Base-by-base conservation (phyloP, 2,888 invertebrate genomes). In the Actias luna region DNA sequence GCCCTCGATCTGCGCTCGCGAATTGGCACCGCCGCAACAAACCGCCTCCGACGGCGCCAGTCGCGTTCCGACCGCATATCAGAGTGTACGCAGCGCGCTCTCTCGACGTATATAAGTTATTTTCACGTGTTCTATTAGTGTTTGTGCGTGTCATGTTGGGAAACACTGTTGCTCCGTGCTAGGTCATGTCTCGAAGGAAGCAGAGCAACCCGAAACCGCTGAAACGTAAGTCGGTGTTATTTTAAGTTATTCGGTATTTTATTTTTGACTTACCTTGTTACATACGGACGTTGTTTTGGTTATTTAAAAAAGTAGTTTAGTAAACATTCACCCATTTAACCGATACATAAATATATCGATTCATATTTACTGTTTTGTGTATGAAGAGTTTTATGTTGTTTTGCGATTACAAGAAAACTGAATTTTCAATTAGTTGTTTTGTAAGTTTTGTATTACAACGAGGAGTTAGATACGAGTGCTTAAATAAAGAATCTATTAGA, bases 201-300 rank as follows among this genome's bases (percentile, higher is more conserved):
- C 98, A 98, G 94, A 97, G 97, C 94, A 98, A 98, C 94, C 98
- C 98, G 79, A 98, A 98, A 93, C 98, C 98, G 87, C 94, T 98
- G 83, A 98, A 98, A 98, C 96, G 98, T 98, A 93, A 95, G 97
- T 96, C 12, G 25, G 12, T 3, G 18, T 61, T 33, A 12, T 61
- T 46, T 50, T 14, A 29, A 55, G 55, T 55, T 29, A 27, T 22
- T 12, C 22, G 22, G 22, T 46, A 4, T 50, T 50, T 10, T 3
- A 18, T 42, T 39, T 50, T 50, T 22, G 25, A 12, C 22, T 50
- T 12, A 50, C 46, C 33, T 33, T 33, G 8, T 50, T 46, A 12
- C 10, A 18, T 55, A 29, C 16, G 29, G 7, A 29, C 2, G 2
- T 55, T 55, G 55, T 55, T 55, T 55, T 55, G 55, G n/a, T 55